These are phyloP conservation scores for Mimumesa dahlbomi DNA, from an alignment of 2,888 invertebrate species.

Conservation along the genomic window DNA sequence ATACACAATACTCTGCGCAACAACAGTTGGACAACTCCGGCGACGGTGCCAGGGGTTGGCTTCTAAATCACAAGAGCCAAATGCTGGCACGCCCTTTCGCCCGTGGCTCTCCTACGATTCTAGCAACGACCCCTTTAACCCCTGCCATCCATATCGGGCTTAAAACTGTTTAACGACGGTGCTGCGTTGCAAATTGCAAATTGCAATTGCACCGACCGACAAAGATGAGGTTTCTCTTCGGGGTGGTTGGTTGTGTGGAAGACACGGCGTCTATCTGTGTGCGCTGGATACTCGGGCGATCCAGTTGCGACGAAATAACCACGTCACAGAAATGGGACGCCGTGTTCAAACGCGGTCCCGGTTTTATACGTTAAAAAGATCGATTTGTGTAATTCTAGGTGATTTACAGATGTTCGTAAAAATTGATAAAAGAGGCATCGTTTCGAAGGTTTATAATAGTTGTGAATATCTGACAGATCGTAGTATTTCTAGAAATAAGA, in stretches of 20 bases:
- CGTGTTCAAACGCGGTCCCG: neutral
- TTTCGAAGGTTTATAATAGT: too few species aligned
- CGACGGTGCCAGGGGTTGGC: conserved; percentile 32
- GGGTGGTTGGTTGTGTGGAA: neutral
- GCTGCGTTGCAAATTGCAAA: conserved; percentile 74
- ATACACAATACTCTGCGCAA: conserved; percentile 41
- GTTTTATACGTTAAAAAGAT: too few species aligned
- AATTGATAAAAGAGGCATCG: too few species aligned
- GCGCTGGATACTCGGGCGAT: neutral
- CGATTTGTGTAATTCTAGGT: too few species aligned
- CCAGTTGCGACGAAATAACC: neutral
- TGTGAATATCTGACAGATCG: too few species aligned
- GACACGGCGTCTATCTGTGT: too few species aligned
- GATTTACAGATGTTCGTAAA: too few species aligned
- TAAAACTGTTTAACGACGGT: conserved; percentile 75
- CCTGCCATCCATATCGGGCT: conserved; percentile 73
- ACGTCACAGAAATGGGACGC: neutral
- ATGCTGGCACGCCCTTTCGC: conserved; percentile 49
- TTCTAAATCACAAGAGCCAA: conserved; percentile 59
- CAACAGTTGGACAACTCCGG: conserved; percentile 62
- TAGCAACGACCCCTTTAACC: conserved; percentile 53
- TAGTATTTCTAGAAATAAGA: too few species aligned
- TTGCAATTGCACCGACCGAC: conserved; percentile 20
- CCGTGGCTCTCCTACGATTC: conserved; percentile 51
- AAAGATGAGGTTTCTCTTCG: conserved; percentile 51